Evolutionary conservation across 2,113 vertebrate genomes (phyloP).

Genomic region (Telmatochromis sp.): DNA sequence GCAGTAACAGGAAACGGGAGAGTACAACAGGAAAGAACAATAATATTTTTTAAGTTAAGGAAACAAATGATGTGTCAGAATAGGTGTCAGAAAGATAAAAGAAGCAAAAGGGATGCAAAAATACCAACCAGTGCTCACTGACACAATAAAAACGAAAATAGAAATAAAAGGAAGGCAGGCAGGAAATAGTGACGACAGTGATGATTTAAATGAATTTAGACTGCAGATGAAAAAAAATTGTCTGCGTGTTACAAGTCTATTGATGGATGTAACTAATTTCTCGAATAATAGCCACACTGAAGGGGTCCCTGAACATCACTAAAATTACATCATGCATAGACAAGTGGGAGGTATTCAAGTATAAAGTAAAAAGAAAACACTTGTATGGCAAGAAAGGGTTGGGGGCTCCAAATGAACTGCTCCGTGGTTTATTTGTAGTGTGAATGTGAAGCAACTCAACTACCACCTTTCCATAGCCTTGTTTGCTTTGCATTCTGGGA

Average conservation of each 20-base stretch:
- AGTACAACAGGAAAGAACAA: background rate
- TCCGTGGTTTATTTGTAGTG: background rate
- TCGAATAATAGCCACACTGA: fast-evolving
- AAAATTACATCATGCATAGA: background rate
- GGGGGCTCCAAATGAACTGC: background rate
- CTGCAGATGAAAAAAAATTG: background rate
- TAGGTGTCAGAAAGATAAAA: background rate
- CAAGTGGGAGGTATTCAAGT: background rate
- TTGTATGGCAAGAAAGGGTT: background rate
- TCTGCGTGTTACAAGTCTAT: background rate
- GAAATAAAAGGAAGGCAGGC: background rate
- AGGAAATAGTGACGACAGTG: background rate
- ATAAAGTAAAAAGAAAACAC: background rate
- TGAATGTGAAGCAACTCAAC: background rate
- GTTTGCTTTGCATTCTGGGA: background rate
- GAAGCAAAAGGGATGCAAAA: background rate
- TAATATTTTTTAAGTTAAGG: background rate
- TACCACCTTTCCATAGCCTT: background rate
- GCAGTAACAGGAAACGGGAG: background rate
- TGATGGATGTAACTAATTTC: background rate
- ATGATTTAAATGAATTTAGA: background rate
- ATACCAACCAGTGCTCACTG: background rate
- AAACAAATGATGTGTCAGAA: background rate
- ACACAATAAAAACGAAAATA: background rate
- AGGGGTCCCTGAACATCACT: background rate